Base-by-base conservation (phyloP, 2,113 vertebrate species). In the Australoheros scitulus region DNA sequence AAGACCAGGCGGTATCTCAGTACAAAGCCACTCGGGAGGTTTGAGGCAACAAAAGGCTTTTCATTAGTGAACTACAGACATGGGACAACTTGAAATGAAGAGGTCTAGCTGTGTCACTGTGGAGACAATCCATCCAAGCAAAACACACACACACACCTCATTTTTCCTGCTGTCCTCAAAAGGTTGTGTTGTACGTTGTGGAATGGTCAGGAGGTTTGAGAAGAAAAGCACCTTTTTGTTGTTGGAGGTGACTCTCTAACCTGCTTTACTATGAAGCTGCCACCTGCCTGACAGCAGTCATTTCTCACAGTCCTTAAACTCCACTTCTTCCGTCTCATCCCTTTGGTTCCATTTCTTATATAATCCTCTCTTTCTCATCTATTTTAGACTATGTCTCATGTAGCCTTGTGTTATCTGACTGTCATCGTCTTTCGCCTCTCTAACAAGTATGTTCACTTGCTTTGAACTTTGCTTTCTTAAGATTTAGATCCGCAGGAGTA, bases 21-120 rank as follows among this genome's bases (percentile, higher is more conserved):
- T 72, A 86, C 82, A 82, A 86, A 91, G 72, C 76, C 80, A 76
- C 89, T 84, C 65, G 55, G 87, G 83, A 87, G 80, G 86, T 88
- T 87, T 81, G 79, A 72, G 80, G 80, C 81, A 79, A 90, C 89
- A 91, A 88, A 90, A 87, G 82, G 80, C 88, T 87, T 90, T 92
- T 94, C 84, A 88, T 89, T 78, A 77, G 77, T 43, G 56, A 88
- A 81, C 82, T 83, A 74, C 14, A 80, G 83, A 90, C 76, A 80
- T 52, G 75, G 79, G 83, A 84, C 68, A 76, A 63, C 64, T 80
- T n/a, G 38, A 65, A 83, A 78, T 82, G 81, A 90, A 83, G 76
- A 85, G 70, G 81, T 89, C 79, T 59, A 5, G 65, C 80, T 84
- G 83, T 84, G 91, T 82, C 38, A 2, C 78, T 13, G 63, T 63